Base-by-base conservation (phyloP, 2,888 invertebrate genomes). In the Nudaria mundana region DNA sequence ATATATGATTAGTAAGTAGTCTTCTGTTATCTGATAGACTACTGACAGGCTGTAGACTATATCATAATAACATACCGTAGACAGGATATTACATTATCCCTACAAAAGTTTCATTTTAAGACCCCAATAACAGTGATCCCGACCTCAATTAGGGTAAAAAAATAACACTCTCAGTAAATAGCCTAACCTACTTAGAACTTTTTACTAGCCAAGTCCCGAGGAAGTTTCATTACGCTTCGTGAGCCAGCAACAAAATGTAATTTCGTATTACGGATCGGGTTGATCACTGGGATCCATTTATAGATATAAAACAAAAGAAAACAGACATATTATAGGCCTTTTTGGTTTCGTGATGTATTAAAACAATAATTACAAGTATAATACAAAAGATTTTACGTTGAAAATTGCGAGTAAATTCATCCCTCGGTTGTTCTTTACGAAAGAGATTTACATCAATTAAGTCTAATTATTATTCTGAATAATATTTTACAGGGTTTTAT, bases 231-330 rank as follows among this genome's bases (percentile, higher is more conserved):
- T 76, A 76, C 62, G 60, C 48, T 53, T 49, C 60, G 63, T 75
- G 77, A 77, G 62, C 56, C 45, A 56, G 75, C 76, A 74, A 66
- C 64, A 66, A 68, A 71, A 56, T 55, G 63, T 64, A 69, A 70
- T 64, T 62, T 52, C n/a, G 52, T 52, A 52, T 49, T 56, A 54
- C 55, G 52, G 56, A 53, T 51, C 56, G 58, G 53, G 65, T 61
- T 66, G 70, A 72, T 73, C 67, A 63, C 53, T 54, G 60, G 49
- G 47, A 49, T 48, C 46, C 49, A 53, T 60, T 66, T 63, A 48
- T 51, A 38, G 48, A 50, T 56, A 52, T 62, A 58, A 59, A 65
- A 56, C 54, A 57, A 63, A 63, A 63, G 64, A 66, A 67, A 67
- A 63, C 65, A 63, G 66, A 69, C 59, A 63, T 38, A 39, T 31